A percentile compares a stretch with the other conserved stretches of the same genome.
These are phyloP conservation scores for Tachuris rubrigastra DNA, from an alignment of 2,113 vertebrate genomes.

Conservation along the genomic window DNA sequence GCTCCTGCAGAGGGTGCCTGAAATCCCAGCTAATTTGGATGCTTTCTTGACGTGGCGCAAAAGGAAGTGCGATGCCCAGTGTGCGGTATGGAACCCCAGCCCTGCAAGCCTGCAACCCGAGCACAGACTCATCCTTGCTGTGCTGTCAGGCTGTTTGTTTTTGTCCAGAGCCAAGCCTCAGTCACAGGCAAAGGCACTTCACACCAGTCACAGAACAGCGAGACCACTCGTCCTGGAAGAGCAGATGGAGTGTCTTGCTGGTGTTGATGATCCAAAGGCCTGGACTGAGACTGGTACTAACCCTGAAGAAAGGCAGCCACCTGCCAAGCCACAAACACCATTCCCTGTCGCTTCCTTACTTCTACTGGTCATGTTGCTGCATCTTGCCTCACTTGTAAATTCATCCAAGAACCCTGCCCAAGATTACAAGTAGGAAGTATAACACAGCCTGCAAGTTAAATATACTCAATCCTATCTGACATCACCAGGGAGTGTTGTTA, in stretches of 20 bases:
- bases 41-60: background rate
- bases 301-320: background rate
- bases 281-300: background rate
- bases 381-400: background rate
- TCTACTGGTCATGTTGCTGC: background rate
- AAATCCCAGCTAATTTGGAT: background rate
- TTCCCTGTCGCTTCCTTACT: background rate
- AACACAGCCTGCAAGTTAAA: slow-evolving; percentile 23
- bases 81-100: background rate
- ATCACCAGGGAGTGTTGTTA: background rate
- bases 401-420: background rate
- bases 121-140: rapidly evolving
- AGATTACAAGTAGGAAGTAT: background rate
- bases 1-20: background rate
- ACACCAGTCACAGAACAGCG: background rate
- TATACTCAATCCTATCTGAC: background rate
- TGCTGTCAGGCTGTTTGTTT: background rate
- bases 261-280: background rate
- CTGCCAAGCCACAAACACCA: background rate
- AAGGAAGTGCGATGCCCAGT: rapidly evolving
- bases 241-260: background rate
- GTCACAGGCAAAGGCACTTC: background rate
- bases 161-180: background rate
- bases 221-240: background rate
- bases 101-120: rapidly evolving